These are phyloP conservation scores for Cochlearius cochlearius DNA, from an alignment of 2,113 vertebrate species.

Conservation along the genomic window DNA sequence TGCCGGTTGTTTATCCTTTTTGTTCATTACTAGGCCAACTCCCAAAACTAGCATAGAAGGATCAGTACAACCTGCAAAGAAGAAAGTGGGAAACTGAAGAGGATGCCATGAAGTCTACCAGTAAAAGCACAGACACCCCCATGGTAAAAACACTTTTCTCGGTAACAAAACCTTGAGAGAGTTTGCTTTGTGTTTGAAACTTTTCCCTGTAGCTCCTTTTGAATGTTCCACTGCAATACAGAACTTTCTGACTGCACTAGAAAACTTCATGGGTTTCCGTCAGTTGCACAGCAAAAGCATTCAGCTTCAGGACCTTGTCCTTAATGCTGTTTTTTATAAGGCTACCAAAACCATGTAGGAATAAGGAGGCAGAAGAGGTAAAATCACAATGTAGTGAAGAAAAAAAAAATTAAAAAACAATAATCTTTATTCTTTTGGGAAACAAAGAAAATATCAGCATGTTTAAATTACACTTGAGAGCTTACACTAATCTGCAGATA, in stretches of 20 bases:
- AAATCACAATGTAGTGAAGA: not conserved
- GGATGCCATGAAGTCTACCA: not conserved
- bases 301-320: not conserved
- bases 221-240: not conserved
- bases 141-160: not conserved
- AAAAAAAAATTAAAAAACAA: not conserved
- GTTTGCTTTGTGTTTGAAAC: not conserved
- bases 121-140: not conserved
- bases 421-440: not conserved
- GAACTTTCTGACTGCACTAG: not conserved
- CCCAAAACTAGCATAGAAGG: not conserved
- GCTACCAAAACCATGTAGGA: not conserved
- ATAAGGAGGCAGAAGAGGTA: not conserved
- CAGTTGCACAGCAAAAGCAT: not conserved
- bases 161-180: not conserved
- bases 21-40: not conserved
- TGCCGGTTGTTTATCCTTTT: not conserved
- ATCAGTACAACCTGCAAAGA: not conserved
- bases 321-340: not conserved
- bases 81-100: not conserved
- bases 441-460: not conserved
- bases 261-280: not conserved
- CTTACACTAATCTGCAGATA: not conserved
- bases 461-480: not conserved
- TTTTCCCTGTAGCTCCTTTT: not conserved